Conservation (phyloP, 2,797 vertebrate species). For the Tokudaia tokunoshimensis region DNA sequence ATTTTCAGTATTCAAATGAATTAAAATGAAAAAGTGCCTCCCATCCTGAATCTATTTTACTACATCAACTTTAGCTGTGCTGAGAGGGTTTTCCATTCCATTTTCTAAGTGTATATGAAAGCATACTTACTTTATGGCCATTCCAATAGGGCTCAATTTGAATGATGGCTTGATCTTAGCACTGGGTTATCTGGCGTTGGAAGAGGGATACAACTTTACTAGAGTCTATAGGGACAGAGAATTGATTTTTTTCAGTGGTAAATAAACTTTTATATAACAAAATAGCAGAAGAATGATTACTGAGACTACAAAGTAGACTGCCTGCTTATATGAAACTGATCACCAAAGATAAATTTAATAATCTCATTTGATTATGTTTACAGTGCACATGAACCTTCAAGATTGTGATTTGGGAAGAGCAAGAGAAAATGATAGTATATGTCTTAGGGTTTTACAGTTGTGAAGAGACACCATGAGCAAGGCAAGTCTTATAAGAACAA, state of each 20-base stretch:
- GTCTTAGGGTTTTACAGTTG: background rate
- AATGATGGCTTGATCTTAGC: conserved; percentile 17
- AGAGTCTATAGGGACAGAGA: conserved; percentile 41
- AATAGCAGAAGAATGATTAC: background rate
- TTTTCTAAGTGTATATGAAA: background rate
- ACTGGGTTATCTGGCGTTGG: conserved; percentile 47
- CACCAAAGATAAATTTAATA: conserved; percentile 32
- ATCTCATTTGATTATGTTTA: conserved; percentile 31
- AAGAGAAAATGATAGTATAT: background rate
- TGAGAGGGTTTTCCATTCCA: background rate
- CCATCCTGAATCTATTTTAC: conserved; percentile 14
- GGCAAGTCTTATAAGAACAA: too few relatives aligned
- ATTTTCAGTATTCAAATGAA: conserved; percentile 35
- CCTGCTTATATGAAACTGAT: conserved; percentile 46
- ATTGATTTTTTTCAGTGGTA: conserved; percentile 52
- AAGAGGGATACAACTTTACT: conserved; percentile 14
- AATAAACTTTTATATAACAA: conserved; percentile 24
- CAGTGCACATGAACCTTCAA: background rate
- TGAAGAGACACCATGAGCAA: too few relatives aligned
- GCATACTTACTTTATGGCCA: background rate
- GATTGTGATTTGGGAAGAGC: background rate
- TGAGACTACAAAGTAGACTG: conserved; percentile 5
- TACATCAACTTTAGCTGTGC: background rate
- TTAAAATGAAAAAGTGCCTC: conserved; percentile 20
- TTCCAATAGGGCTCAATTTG: background rate